Base-by-base conservation (phyloP, 2,113 vertebrate species). In the Apodemus speciosus region DNA sequence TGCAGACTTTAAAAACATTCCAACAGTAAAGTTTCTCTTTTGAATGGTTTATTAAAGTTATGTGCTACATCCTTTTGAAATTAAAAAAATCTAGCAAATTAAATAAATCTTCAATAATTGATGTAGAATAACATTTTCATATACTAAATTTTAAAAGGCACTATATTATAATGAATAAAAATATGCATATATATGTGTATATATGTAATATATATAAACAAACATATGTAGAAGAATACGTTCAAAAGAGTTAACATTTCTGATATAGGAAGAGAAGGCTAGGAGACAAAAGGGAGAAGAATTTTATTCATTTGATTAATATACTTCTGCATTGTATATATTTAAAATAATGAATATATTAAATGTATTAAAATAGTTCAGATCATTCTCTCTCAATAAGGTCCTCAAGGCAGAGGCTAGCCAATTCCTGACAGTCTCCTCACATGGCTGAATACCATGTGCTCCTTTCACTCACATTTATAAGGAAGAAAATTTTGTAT, bases 1-100 rank as follows among this genome's bases (percentile, higher is more conserved):
- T 30, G 9, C 13, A 89, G 53, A 58, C 9, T 85, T 95, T 89
- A 68, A 84, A 93, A 94, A 88, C n/a, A 88, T 18, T 84, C 38
- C 14, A 51, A 75, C 30, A 8, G 6, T 69, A 64, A 79, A 84
- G 11, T 9, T 85, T 85, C 15, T 49, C 43, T 92, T 93, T 92
- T 87, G 35, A 38, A 69, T 53, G 38, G 81, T 51, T 87, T 75
- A 62, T 92, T 16, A 49, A 75, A 68, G 21, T 16, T 35, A 87
- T 9, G 1, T 92, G 16, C 32, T 84, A 30, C 13, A 49, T 51
- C 40, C 79, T 86, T 87, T 89, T 75, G 43, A 84, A 79, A 73
- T n/a, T 62, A 53, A 93, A 90, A 89, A 53, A 76, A 73, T 58
- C 8, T 15, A 86, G 38, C 1, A 71, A 86, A 83, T 79, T 72